Percentiles rank a stretch among this genome's conserved stretches.
Conservation (phyloP, 2,113 vertebrate genomes). For the Octodon degus region DNA sequence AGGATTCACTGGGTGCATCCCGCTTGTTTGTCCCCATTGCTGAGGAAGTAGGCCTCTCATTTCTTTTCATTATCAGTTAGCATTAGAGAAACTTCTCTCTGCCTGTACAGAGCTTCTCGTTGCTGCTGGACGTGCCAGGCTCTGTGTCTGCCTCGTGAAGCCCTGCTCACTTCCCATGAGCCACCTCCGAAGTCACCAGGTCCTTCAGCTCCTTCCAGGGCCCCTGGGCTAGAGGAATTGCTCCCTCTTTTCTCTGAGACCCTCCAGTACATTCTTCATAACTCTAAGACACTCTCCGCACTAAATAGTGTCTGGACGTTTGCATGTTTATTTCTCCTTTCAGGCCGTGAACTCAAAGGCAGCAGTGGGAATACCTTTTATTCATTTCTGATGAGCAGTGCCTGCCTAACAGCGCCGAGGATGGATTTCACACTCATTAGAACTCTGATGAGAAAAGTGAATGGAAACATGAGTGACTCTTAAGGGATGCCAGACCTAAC, state of each 20-base stretch:
- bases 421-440: background rate
- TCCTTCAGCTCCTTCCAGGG: background rate
- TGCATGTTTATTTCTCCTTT: background rate
- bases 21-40: background rate
- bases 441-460: background rate
- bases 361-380: background rate
- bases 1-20: background rate
- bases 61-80: background rate
- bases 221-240: fast-evolving
- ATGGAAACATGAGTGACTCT: background rate
- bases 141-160: background rate
- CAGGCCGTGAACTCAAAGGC: background rate
- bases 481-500: background rate
- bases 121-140: background rate
- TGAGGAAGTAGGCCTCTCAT: background rate
- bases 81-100: background rate
- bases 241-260: background rate
- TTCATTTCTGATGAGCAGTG: background rate
- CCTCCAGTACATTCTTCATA: background rate
- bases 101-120: background rate
- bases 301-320: background rate
- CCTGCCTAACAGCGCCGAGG: background rate
- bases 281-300: too few relatives aligned
- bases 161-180: background rate
- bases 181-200: background rate